These are phyloP conservation scores for Zaprionus gabonicus DNA, from an alignment of 1,140 invertebrate genomes.

Conservation along the genomic window DNA sequence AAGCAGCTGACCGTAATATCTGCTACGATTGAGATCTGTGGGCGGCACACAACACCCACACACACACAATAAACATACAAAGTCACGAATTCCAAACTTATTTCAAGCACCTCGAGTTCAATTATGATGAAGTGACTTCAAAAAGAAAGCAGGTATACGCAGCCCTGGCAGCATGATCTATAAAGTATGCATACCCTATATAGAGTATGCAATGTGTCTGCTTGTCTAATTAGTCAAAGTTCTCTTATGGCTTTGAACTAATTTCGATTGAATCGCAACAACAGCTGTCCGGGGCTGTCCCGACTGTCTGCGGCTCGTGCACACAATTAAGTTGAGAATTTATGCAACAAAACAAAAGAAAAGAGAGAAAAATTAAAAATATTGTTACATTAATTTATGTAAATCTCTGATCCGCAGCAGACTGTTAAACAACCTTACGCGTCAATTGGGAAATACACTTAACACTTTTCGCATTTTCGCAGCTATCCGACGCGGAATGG, in stretches of 20 bases:
- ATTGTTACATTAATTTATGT: conserved; percentile 57
- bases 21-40: conserved; percentile 39
- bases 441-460: conserved; percentile 60
- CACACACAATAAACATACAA: background rate
- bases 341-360: conserved; percentile 38
- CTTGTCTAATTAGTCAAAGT: background rate
- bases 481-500: conserved; percentile 48
- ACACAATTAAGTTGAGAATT: conserved; percentile 45
- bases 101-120: background rate
- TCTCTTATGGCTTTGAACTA: conserved; percentile 13
- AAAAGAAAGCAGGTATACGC: background rate
- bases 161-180: background rate
- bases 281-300: conserved; percentile 8
- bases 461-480: conserved; percentile 25
- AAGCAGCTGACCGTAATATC: conserved; percentile 43
- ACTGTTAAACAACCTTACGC: conserved; percentile 75
- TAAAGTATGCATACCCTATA: background rate
- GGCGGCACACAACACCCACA: conserved; percentile 1
- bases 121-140: background rate
- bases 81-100: conserved; percentile 29
- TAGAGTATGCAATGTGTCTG: background rate
- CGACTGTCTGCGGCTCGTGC: conserved; percentile 11
- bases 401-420: conserved; percentile 59
- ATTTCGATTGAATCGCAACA: conserved; percentile 11
- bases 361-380: conserved; percentile 8